Percentiles rank a stretch among this genome's conserved stretches.
phyloP scores from a whole-genome alignment of 92 coral and sea anemone genomes.

The Actinernus sp. region DNA sequence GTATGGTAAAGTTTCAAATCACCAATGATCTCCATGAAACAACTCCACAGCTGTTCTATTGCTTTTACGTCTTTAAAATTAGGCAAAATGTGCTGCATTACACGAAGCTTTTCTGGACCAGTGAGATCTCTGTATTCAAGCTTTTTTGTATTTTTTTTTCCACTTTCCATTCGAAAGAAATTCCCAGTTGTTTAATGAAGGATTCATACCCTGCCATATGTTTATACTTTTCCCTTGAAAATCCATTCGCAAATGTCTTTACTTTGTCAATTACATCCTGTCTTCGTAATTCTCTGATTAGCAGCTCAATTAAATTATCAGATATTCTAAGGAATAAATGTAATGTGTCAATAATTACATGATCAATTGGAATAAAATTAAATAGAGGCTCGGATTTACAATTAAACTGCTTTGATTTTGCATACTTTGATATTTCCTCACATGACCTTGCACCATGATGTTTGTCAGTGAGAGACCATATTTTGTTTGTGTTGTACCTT shows the following conservation, averaged over 20 bases:
- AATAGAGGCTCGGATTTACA: slow-evolving; percentile 24
- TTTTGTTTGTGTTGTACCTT: slow-evolving; percentile 8
- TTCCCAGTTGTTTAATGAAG: slow-evolving; percentile 26
- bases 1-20: slow-evolving; percentile 14
- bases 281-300: slow-evolving; percentile 46
- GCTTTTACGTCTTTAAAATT: slow-evolving; percentile 7
- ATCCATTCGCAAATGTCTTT: slow-evolving; percentile 37
- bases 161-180: slow-evolving; percentile 24
- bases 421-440: slow-evolving; percentile 2
- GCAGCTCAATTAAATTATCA: slow-evolving; percentile 53
- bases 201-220: slow-evolving; percentile 32
- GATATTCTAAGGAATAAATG: slow-evolving; percentile 73
- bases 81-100: slow-evolving; percentile 26
- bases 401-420: not conserved
- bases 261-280: slow-evolving; percentile 24
- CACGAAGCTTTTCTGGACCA: slow-evolving; percentile 32
- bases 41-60: slow-evolving; percentile 12
- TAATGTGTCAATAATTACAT: slow-evolving; percentile 73
- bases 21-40: slow-evolving; percentile 30
- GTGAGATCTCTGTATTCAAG: slow-evolving; percentile 51
- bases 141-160: slow-evolving; percentile 34
- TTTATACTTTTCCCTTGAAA: slow-evolving; percentile 18
- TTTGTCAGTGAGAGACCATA: slow-evolving; percentile 32
- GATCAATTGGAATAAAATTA: slow-evolving; percentile 57
- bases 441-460: slow-evolving; percentile 19